Base-by-base conservation (phyloP, 2,797 vertebrate species). In the Hirundo rustica region DNA sequence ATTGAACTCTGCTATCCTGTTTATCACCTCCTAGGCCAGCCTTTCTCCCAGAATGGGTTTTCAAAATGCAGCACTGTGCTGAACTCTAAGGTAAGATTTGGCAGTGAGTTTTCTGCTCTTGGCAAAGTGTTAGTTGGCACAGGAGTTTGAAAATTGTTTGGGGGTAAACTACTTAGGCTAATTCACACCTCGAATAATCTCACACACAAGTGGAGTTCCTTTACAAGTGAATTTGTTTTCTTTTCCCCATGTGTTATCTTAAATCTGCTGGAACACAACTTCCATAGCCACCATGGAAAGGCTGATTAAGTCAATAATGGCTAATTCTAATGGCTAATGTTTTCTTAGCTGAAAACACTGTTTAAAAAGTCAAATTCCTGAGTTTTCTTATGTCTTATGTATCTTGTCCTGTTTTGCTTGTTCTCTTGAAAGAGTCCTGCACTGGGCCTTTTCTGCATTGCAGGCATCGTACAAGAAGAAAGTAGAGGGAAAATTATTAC, bases 1-100 rank as follows among this genome's bases (percentile, higher is more conserved):
- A 78, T 51, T 85, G 79, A 93, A 93, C 88, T 94, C 84, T 92
- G 88, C 92, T 93, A 94, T 95, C 96, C 95, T 95, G 89, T 96
- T 97, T 91, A 90, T 94, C 85, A 83, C 60, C 85, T 93, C 51
- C n/a, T 68, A 66, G 67, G 61, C 74, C 81, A 95, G 29, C 72
- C 72, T 48, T 92, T 80, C 65, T 93, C 88, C 76, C 84, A 68
- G 50, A 89, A 91, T 73, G 64, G 27, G 11, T 93, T 96, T 97
- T 94, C 92, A 94, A 96, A 87, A 89, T 92, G 86, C 73, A 76
- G 32, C 55, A 47, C 40, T 57, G 29, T 66, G 38, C 65, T 86
- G 60, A 90, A 30, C 47, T 80, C n/a, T 65, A 54, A 68, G 73
- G 51, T 92, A 57, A 74, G 83, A 62, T 72, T 74, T 84, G 71